Evolutionary conservation across 2,113 vertebrate genomes (phyloP), one percentile per base, ranked within the genome.

Genomic region (Trachemys scripta): DNA sequence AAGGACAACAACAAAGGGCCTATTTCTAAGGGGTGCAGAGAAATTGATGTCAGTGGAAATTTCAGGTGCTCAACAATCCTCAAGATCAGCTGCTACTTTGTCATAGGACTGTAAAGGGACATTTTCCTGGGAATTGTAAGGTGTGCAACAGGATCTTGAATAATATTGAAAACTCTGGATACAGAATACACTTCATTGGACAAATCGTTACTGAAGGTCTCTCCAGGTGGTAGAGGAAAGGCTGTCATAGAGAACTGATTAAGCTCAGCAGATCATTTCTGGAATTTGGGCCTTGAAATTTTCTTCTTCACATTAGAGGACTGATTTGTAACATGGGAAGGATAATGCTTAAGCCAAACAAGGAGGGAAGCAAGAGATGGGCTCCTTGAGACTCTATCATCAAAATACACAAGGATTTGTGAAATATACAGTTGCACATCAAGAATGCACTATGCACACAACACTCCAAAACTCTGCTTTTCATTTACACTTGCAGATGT

Each of bases 321-420:
- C 53, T 76, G 42, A 45, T 24, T 78, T 78, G 6, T 6, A 69
- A 76, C 11, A 27, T 27, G 12, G 75, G 24, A 54, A 80, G 14
- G 42, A 82, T 49, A 2, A 49, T 69, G 65, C 76, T 87, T 76
- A 82, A 95, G 93, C 82, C 65, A 87, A 94, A 88, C 79, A 45
- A 69, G 50, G 94, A 79, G 79, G 93, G 92, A 94, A 92, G 90
- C 54, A 50, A 62, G 89, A 59, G 57, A 65, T 45, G 12, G 42
- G 20, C 65, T 72, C 17, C n/a, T 38, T 38, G 95, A 95, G 95
- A 97, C 95, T 94, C 94, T 96, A 85, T 59, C 27, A 85, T 87
- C 85, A 88, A 90, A 82, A 88, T 69, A 54, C 57, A 54, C 93
- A 95, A 82, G 50, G 75, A 90, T 29, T 88, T 82, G 90, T 59